Percentiles rank a stretch among this genome's conserved stretches.
Conservation (phyloP, 92 coral and sea anemone species). For the Porites evermanni region DNA sequence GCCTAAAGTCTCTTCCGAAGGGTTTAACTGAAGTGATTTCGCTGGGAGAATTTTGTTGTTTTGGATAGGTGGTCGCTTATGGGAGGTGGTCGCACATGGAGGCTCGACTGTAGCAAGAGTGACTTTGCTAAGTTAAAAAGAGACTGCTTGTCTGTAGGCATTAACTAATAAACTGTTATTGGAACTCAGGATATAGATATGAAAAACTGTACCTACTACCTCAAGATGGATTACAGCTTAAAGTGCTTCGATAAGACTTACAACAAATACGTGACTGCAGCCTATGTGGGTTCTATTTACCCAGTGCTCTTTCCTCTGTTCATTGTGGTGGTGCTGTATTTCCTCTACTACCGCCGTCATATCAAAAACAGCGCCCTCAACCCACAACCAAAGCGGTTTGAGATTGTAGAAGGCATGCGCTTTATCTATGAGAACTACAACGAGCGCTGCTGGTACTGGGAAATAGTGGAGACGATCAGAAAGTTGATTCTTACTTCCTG, state of each 20-base stretch:
- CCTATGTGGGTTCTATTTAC: slow-evolving; percentile 69
- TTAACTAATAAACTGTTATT: neutral
- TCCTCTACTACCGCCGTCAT: slow-evolving; percentile 63
- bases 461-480: slow-evolving; percentile 74
- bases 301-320: slow-evolving; percentile 76
- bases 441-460: slow-evolving; percentile 83
- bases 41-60: too few relatives aligned
- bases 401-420: slow-evolving; percentile 78
- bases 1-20: too few relatives aligned
- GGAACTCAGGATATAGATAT: slow-evolving; percentile 41
- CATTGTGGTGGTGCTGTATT: slow-evolving; percentile 61
- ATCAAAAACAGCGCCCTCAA: slow-evolving; percentile 38
- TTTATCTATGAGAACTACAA: slow-evolving; percentile 82
- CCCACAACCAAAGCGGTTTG: slow-evolving; percentile 35
- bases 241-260: slow-evolving; percentile 70
- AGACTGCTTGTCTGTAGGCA: neutral
- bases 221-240: slow-evolving; percentile 78
- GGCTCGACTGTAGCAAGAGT: too few relatives aligned
- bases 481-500: slow-evolving; percentile 80
- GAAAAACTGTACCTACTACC: slow-evolving; percentile 69
- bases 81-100: too few relatives aligned
- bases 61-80: too few relatives aligned
- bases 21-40: too few relatives aligned
- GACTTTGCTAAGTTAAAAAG: too few relatives aligned
- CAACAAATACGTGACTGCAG: slow-evolving; percentile 64